Percentiles rank a stretch among this genome's conserved stretches.
Evolutionary conservation across 1,140 invertebrate genomes (phyloP).

Genomic region (Propsilocerus akamusi): DNA sequence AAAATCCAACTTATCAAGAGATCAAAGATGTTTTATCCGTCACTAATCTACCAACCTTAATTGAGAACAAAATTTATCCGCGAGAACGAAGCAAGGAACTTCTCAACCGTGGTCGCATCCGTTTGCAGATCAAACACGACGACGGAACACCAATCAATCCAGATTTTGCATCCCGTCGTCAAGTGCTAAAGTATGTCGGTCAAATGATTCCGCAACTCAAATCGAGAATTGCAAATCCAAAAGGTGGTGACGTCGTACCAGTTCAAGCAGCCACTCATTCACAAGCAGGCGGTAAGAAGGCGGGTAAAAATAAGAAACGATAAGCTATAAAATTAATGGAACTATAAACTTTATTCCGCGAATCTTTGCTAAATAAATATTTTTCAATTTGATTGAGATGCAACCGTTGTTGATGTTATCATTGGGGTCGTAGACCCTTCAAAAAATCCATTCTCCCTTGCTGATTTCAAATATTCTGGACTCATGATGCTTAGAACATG

Average conservation of each 20-base stretch:
- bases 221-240: slow-evolving; percentile 27
- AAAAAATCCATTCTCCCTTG: not conserved
- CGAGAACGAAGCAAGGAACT: slow-evolving; percentile 79
- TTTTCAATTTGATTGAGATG: not conserved
- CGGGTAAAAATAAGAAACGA: not conserved
- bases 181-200: slow-evolving; percentile 55
- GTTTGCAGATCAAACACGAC: slow-evolving; percentile 84
- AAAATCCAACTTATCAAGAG: slow-evolving; percentile 86
- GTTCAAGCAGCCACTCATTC: not conserved
- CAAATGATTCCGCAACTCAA: slow-evolving; percentile 88
- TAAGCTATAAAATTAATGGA: no score
- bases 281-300: not conserved
- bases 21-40: slow-evolving; percentile 78
- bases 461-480: not conserved
- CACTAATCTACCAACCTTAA: slow-evolving; percentile 61
- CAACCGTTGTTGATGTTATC: no score
- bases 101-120: slow-evolving; percentile 63
- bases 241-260: not conserved
- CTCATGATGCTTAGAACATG: not conserved
- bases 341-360: no score
- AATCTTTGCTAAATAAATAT: not conserved
- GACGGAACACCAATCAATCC: slow-evolving; percentile 60
- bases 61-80: slow-evolving; percentile 93
- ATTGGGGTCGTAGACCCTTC: no score
- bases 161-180: slow-evolving; percentile 57